Evolutionary conservation across 2,797 vertebrate species (phyloP).

Genomic region (Gymnoscopelus braueri): DNA sequence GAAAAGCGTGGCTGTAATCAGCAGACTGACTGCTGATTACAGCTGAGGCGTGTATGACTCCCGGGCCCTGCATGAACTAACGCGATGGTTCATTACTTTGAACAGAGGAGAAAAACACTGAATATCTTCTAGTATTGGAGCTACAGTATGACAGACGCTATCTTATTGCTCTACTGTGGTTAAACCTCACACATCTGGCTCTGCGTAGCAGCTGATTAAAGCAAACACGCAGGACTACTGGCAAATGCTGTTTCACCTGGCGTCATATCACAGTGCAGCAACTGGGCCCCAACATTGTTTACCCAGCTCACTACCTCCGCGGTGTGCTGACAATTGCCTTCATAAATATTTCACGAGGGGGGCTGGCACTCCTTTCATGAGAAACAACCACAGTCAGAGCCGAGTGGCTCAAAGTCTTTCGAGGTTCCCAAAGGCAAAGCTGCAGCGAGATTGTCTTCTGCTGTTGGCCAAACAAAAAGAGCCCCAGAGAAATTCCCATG

Average conservation of each 20-base stretch:
- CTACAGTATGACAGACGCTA: no score
- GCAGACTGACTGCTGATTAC: no score
- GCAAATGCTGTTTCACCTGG: not conserved
- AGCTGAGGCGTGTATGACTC: no score
- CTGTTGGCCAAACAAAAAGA: not conserved
- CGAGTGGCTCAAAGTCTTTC: conserved; percentile 6
- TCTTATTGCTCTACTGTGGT: no score
- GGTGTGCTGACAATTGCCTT: not conserved
- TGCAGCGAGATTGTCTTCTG: not conserved
- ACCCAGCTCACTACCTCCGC: not conserved
- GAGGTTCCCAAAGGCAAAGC: conserved; percentile 6
- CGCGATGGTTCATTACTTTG: no score
- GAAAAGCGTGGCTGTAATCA: no score
- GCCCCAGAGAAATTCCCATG: not conserved
- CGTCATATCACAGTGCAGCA: no score
- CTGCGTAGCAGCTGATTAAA: not conserved
- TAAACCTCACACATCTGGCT: no score
- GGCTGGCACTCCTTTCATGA: conserved; percentile 1
- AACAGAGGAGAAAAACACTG: no score
- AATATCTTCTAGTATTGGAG: no score
- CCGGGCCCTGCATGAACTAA: no score
- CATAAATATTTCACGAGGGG: conserved; percentile 2
- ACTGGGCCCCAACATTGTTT: not conserved
- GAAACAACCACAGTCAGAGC: not conserved
- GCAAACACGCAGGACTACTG: not conserved